These are phyloP conservation scores for Stenoptilia bipunctidactyla DNA, from an alignment of 2,888 invertebrate species.

Conservation along the genomic window DNA sequence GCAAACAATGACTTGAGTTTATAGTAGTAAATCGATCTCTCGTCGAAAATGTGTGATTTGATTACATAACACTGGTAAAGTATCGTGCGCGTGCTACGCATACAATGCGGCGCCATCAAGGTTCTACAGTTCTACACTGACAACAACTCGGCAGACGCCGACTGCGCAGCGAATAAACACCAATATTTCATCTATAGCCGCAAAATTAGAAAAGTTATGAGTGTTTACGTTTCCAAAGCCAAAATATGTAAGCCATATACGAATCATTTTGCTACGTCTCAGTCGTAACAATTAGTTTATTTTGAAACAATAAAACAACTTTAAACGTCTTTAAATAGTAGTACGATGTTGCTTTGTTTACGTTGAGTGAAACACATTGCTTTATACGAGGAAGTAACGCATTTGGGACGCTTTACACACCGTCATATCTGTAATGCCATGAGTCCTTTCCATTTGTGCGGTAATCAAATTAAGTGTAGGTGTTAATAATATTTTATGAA, in stretches of 20 bases:
- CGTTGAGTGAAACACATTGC: neutral
- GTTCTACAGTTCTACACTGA: neutral
- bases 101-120: neutral
- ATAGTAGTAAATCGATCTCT: neutral
- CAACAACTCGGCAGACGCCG: neutral
- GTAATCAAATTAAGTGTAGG: too few species aligned
- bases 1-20: too few species aligned
- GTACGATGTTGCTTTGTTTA: neutral
- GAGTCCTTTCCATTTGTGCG: too few species aligned
- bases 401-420: neutral
- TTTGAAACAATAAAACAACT: neutral
- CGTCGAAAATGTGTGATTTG: neutral
- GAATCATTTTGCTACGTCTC: neutral
- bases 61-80: neutral
- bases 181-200: neutral
- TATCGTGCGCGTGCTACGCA: neutral
- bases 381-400: neutral
- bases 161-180: neutral
- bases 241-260: conserved; percentile 3
- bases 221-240: conserved; percentile 2
- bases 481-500: too few species aligned
- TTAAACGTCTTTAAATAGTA: neutral
- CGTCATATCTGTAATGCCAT: too few species aligned
- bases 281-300: neutral
- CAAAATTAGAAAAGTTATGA: neutral